These are phyloP conservation scores for Magallana nippona DNA, from an alignment of 2,888 invertebrate genomes.

Conservation along the genomic window DNA sequence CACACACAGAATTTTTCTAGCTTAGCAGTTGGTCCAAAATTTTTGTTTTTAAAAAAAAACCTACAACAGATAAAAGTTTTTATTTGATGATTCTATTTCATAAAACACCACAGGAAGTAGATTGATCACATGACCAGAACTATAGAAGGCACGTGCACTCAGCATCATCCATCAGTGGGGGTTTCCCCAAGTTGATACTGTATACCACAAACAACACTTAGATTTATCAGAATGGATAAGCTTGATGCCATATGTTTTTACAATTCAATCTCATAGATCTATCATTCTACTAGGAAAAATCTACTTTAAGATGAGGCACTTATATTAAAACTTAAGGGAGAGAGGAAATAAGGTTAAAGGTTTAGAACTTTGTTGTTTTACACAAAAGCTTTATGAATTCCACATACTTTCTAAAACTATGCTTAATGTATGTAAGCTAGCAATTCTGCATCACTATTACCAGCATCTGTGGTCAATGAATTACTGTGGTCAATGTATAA, in stretches of 20 bases:
- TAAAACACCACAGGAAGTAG: conserved; percentile 19
- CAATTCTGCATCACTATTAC: no score
- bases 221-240: conserved; percentile 14
- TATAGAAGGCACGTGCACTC: background rate
- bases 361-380: no score
- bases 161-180: conserved; percentile 5
- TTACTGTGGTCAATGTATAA: no score
- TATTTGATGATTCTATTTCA: background rate
- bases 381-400: no score
- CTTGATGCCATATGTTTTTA: background rate
- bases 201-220: background rate
- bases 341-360: no score
- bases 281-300: no score
- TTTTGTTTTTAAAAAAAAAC: background rate
- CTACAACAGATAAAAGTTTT: background rate
- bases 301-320: background rate
- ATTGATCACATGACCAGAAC: background rate
- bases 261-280: background rate
- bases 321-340: no score
- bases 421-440: no score
- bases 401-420: no score
- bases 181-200: background rate
- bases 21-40: background rate
- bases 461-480: no score
- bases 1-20: no score